A percentile compares a stretch with the other conserved stretches of the same genome.
Evolutionary conservation across 2,113 vertebrate species (phyloP).

Genomic region (Ondatra zibethicus): DNA sequence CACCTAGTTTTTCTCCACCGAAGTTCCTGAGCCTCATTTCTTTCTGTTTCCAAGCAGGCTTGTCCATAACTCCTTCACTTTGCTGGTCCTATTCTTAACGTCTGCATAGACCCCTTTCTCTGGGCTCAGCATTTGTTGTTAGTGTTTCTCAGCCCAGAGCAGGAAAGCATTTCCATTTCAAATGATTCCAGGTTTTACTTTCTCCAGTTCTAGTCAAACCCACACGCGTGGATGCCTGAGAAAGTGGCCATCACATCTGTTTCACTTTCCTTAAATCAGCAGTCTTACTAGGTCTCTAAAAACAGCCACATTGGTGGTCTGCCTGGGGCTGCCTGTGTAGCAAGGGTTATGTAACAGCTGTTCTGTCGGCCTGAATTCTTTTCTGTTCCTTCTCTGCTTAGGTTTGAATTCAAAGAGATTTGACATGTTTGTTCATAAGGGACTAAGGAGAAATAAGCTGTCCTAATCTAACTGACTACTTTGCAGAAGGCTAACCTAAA

Average conservation of each 20-base stretch:
- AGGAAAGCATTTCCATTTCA: slow-evolving; percentile 65
- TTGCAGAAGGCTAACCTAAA: slow-evolving; percentile 41
- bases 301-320: slow-evolving; percentile 45
- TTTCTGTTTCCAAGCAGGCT: neutral
- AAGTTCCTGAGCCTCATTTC: neutral
- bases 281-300: slow-evolving; percentile 19
- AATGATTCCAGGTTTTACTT: slow-evolving; percentile 55
- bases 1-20: neutral
- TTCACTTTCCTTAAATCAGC: slow-evolving; percentile 55
- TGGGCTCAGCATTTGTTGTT: neutral
- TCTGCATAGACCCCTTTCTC: neutral
- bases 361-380: slow-evolving; percentile 50
- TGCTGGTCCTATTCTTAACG: neutral
- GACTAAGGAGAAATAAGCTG: slow-evolving; percentile 49
- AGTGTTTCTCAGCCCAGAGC: neutral
- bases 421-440: slow-evolving; percentile 4
- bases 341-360: neutral
- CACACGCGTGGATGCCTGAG: slow-evolving; percentile 43
- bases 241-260: slow-evolving; percentile 55
- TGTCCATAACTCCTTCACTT: neutral
- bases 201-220: slow-evolving; percentile 49
- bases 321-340: slow-evolving; percentile 11
- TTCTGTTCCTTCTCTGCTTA: slow-evolving; percentile 50
- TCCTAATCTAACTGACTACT: neutral
- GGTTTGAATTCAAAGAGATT: slow-evolving; percentile 55